Conservation (phyloP, 2,113 vertebrate species). For the Heliornis fulica region DNA sequence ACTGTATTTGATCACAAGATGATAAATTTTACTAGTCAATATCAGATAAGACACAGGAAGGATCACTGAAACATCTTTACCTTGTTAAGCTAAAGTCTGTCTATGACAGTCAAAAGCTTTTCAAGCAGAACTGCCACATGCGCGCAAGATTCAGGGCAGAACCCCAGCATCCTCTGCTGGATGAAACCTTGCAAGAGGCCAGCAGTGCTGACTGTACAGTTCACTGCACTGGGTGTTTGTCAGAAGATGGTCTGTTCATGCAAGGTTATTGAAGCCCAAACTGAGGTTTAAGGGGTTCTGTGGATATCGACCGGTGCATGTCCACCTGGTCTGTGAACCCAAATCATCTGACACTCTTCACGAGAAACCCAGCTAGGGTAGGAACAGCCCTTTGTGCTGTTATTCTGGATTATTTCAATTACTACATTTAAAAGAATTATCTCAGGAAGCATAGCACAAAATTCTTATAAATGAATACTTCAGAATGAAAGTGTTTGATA, state of each 20-base stretch:
- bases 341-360: neutral
- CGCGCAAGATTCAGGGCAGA: neutral
- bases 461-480: neutral
- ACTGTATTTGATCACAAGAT: neutral
- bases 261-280: neutral
- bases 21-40: neutral
- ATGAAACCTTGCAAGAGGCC: neutral
- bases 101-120: neutral
- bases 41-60: neutral
- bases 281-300: neutral
- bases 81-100: neutral
- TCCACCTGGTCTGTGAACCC: neutral
- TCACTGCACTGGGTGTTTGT: neutral
- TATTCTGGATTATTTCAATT: neutral
- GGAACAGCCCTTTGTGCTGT: neutral
- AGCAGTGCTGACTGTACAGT: neutral
- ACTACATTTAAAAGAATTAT: neutral
- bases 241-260: neutral
- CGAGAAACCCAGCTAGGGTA: neutral
- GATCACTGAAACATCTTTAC: neutral
- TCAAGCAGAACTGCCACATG: neutral
- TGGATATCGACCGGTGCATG: neutral
- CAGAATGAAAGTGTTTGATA: neutral
- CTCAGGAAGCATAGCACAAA: neutral
- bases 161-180: neutral